Evolutionary conservation across 2,113 vertebrate genomes (phyloP).

Genomic region (Phalacrocorax carbo): DNA sequence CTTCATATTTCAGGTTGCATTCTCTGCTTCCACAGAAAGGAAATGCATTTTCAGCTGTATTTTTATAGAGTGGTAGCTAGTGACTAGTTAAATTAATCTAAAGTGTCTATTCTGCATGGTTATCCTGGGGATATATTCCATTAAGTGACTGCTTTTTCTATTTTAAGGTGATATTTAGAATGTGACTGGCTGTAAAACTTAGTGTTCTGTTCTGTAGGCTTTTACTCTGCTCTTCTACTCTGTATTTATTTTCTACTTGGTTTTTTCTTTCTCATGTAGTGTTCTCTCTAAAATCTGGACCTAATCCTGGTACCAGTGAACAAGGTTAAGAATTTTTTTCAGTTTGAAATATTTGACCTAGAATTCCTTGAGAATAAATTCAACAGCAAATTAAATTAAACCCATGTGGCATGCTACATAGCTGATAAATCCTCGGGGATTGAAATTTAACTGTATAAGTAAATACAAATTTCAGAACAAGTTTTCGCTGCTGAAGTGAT

Average conservation of each 20-base stretch:
- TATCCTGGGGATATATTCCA: constrained; percentile 9
- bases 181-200: background rate
- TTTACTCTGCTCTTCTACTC: background rate
- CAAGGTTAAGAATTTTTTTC: background rate
- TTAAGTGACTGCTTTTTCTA: constrained; percentile 15
- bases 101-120: background rate
- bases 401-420: background rate
- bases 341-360: background rate
- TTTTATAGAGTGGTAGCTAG: constrained; percentile 19
- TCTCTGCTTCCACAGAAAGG: background rate
- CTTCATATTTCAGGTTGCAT: background rate
- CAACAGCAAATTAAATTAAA: background rate
- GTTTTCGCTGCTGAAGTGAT: background rate
- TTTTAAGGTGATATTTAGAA: constrained; percentile 17
- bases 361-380: background rate
- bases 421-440: background rate
- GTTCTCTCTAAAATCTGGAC: background rate
- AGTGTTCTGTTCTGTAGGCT: background rate
- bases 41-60: constrained; percentile 27
- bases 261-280: background rate
- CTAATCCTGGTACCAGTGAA: background rate
- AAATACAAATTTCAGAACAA: background rate
- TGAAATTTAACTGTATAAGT: background rate
- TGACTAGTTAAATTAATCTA: constrained; percentile 27
- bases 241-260: background rate